phyloP scores from a whole-genome alignment of 2,797 vertebrate genomes.

The Falco cherrug region DNA sequence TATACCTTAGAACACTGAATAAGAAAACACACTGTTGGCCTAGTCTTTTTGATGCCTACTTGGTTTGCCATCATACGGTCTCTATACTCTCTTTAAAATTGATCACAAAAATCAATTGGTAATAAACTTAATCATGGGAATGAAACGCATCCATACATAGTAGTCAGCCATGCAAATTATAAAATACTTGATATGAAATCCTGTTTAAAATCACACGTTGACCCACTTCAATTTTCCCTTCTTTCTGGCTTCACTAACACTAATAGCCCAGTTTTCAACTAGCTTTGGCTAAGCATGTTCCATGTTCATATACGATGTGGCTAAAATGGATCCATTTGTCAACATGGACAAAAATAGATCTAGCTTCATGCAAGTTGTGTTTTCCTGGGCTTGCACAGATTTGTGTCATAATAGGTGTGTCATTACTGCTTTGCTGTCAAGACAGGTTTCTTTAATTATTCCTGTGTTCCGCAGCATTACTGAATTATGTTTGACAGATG shows the following conservation, averaged over 20 bases:
- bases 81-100: background rate
- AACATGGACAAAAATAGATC: background rate
- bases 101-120: background rate
- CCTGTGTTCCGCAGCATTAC: background rate
- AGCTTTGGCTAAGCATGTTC: background rate
- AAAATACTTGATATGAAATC: background rate
- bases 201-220: background rate
- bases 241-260: background rate
- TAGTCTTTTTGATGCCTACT: background rate
- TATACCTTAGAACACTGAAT: background rate
- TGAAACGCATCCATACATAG: background rate
- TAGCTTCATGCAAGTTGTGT: background rate
- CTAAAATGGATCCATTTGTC: background rate
- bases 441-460: background rate
- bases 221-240: background rate
- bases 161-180: background rate
- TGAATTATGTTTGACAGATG: background rate
- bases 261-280: background rate
- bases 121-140: background rate
- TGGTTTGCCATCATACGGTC: background rate
- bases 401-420: background rate
- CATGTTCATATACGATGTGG: background rate
- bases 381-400: background rate
- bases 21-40: background rate
- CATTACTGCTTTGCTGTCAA: background rate